Evolutionary conservation across 2,113 vertebrate species (phyloP).

Genomic region (Crotalus viridis): DNA sequence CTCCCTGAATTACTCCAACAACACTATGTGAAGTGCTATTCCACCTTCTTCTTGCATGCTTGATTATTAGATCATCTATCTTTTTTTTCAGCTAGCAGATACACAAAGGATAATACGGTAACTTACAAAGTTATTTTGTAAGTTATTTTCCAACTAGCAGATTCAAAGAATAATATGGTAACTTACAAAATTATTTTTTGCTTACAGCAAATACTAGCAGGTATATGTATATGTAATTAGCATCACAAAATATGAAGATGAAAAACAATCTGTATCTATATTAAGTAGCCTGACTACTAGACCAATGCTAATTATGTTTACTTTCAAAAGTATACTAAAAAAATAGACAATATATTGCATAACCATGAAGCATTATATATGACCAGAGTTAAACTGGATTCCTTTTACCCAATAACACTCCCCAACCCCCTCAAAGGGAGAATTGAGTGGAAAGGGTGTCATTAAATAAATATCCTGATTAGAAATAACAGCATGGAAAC

Average conservation of each 20-base stretch:
- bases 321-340: not conserved
- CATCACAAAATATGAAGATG: not conserved
- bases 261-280: not conserved
- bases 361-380: not conserved
- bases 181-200: slow-evolving; percentile 39
- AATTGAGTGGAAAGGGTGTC: not conserved
- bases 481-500: not conserved
- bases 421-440: not conserved
- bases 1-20: not conserved
- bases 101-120: not conserved
- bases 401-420: not conserved
- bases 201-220: slow-evolving; percentile 25
- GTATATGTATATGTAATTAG: not conserved
- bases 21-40: not conserved
- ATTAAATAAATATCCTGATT: not conserved
- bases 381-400: not conserved
- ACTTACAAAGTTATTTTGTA: slow-evolving; percentile 28
- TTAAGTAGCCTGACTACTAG: slow-evolving; percentile 39
- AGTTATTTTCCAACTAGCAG: not conserved
- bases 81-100: slow-evolving; percentile 1
- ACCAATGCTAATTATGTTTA: not conserved
- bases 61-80: slow-evolving; percentile 33
- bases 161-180: not conserved
- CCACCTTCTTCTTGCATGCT: slow-evolving; percentile 27
- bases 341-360: accelerated